These are phyloP conservation scores for Tipula unca DNA, from an alignment of 2,888 invertebrate species.

Conservation along the genomic window DNA sequence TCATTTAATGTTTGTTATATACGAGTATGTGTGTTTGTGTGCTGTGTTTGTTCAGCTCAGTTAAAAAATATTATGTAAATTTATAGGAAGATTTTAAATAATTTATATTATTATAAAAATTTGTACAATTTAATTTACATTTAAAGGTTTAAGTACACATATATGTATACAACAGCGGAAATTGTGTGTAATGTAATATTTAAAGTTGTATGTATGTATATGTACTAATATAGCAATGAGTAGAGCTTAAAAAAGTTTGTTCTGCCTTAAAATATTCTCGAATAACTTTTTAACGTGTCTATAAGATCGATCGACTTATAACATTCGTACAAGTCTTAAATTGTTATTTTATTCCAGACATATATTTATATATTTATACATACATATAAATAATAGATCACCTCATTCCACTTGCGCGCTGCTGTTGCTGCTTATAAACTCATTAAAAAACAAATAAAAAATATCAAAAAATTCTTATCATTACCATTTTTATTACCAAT, in stretches of 20 bases:
- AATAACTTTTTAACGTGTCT: not conserved
- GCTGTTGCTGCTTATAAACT: not conserved
- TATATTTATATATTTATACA: too few species aligned
- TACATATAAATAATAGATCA: not conserved
- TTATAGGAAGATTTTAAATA: constrained; percentile 3
- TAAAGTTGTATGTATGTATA: not conserved
- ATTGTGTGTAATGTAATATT: not conserved
- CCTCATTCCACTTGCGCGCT: not conserved
- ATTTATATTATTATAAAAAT: constrained; percentile 8
- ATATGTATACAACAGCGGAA: not conserved
- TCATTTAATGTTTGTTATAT: not conserved
- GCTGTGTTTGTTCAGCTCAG: not conserved
- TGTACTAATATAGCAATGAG: not conserved
- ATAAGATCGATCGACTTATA: not conserved
- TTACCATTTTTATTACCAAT: not conserved
- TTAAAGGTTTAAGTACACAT: not conserved
- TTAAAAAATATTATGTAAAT: not conserved
- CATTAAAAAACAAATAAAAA: not conserved
- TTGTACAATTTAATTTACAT: constrained; percentile 8
- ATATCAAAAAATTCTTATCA: not conserved
- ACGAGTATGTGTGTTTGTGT: not conserved
- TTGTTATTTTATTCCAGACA: not conserved
- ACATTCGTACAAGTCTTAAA: not conserved
- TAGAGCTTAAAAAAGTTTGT: not conserved
- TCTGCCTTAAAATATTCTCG: not conserved